Percentiles rank a stretch among this genome's conserved stretches.
Evolutionary conservation across 2,888 invertebrate species (phyloP).

Genomic region (Isoperla grammatica): DNA sequence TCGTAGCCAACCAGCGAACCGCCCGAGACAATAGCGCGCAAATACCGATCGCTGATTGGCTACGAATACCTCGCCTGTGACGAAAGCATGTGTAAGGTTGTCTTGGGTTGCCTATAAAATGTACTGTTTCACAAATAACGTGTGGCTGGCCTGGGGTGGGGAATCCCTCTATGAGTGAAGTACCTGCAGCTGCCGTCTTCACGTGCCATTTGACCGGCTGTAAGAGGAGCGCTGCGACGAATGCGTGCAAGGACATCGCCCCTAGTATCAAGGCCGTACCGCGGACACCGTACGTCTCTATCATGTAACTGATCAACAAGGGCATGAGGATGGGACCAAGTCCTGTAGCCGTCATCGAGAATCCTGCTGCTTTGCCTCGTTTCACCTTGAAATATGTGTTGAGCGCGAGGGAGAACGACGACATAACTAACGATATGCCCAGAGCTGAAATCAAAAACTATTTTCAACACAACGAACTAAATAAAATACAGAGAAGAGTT

Average conservation of each 20-base stretch:
- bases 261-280: slow-evolving; percentile 58
- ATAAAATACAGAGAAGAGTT: no score
- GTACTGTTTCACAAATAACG: no score
- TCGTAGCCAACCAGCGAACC: no score
- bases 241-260: slow-evolving; percentile 55
- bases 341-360: slow-evolving; percentile 59
- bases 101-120: no score
- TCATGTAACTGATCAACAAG: slow-evolving; percentile 51
- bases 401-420: slow-evolving; percentile 57
- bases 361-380: slow-evolving; percentile 56
- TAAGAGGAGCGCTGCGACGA: slow-evolving; percentile 56
- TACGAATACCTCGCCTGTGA: no score
- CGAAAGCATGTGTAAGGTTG: no score
- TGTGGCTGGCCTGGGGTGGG: no score
- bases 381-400: slow-evolving; percentile 60
- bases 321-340: slow-evolving; percentile 63
- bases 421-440: slow-evolving; percentile 55
- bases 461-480: no score
- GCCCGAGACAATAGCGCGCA: no score
- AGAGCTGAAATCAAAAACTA: slow-evolving; percentile 50
- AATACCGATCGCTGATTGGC: no score
- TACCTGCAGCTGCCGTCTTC: slow-evolving; percentile 51
- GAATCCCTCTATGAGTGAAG: no score
- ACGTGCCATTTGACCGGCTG: slow-evolving; percentile 66
- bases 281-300: slow-evolving; percentile 53